Evolutionary conservation across 2,888 invertebrate species (phyloP).

Genomic region (Archaeoteleia sp.): DNA sequence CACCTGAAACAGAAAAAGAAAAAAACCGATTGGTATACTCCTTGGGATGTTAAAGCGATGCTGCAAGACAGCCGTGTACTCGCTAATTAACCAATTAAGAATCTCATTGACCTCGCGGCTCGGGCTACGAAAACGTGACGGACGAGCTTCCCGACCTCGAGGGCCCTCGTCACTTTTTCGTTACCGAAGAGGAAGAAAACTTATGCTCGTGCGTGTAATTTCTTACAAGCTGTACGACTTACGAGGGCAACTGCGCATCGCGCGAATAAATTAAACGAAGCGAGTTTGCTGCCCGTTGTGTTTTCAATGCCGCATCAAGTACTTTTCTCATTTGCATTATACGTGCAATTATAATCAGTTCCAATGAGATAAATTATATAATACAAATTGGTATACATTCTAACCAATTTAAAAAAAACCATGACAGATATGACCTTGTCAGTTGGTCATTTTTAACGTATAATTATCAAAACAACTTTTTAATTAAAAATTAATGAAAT

Average conservation of each 20-base stretch:
- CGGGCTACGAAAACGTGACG: constrained; percentile 50
- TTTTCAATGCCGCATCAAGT: no score
- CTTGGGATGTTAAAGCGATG: constrained; percentile 35
- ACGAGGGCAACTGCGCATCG: constrained; percentile 34
- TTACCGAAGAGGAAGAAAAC: constrained; percentile 40
- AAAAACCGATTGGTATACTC: constrained; percentile 37
- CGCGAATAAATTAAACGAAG: constrained; percentile 43
- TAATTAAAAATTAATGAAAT: no score
- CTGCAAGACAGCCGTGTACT: constrained; percentile 34
- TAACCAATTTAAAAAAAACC: no score
- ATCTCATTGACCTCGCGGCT: constrained; percentile 51
- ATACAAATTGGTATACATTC: no score
- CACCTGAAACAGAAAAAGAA: constrained; percentile 63
- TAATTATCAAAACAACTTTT: no score
- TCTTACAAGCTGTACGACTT: constrained; percentile 31
- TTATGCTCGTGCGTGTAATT: constrained; percentile 29
- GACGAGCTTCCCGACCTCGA: constrained; percentile 48
- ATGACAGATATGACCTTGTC: no score
- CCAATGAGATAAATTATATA: no score
- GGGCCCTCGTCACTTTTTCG: constrained; percentile 36
- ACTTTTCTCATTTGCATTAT: no score
- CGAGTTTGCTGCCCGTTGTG: neutral
- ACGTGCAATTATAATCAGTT: no score
- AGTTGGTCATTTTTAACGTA: no score
- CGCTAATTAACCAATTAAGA: constrained; percentile 62